Percentiles rank a stretch among this genome's conserved stretches.
These are phyloP conservation scores for Anoplius nigerrimus DNA, from an alignment of 2,888 invertebrate genomes.

Conservation along the genomic window DNA sequence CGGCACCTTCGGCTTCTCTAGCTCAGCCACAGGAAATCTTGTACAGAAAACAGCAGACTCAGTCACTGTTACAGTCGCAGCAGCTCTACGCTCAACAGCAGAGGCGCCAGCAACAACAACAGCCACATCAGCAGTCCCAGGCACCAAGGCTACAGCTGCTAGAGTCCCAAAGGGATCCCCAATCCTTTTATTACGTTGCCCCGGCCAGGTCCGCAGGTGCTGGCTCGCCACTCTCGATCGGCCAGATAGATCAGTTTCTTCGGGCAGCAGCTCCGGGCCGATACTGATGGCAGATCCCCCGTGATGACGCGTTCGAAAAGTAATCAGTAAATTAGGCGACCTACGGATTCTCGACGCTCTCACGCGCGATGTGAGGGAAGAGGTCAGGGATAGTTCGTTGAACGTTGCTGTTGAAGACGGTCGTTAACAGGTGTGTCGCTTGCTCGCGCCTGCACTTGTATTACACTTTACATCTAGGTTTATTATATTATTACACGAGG, in stretches of 20 bases:
- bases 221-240: slow-evolving; percentile 76
- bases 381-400: too few species aligned
- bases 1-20: slow-evolving; percentile 66
- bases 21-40: slow-evolving; percentile 69
- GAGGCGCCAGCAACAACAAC: slow-evolving; percentile 80
- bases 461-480: too few species aligned
- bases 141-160: slow-evolving; percentile 69
- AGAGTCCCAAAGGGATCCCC: slow-evolving; percentile 70
- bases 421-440: too few species aligned
- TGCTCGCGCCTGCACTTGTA: too few species aligned
- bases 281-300: slow-evolving; percentile 36
- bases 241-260: slow-evolving; percentile 88
- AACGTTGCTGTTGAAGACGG: too few species aligned
- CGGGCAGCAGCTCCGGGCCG: slow-evolving; percentile 73
- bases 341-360: too few species aligned
- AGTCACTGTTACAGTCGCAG: slow-evolving; percentile 80
- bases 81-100: slow-evolving; percentile 82
- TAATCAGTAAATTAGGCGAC: too few species aligned
- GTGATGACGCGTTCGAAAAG: too few species aligned
- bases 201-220: slow-evolving; percentile 73
- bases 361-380: too few species aligned
- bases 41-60: slow-evolving; percentile 80
- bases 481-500: too few species aligned
- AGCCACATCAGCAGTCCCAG: slow-evolving; percentile 59
- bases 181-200: slow-evolving; percentile 72